Base-by-base conservation (phyloP, 2,797 vertebrate genomes). In the Chelon auratus region DNA sequence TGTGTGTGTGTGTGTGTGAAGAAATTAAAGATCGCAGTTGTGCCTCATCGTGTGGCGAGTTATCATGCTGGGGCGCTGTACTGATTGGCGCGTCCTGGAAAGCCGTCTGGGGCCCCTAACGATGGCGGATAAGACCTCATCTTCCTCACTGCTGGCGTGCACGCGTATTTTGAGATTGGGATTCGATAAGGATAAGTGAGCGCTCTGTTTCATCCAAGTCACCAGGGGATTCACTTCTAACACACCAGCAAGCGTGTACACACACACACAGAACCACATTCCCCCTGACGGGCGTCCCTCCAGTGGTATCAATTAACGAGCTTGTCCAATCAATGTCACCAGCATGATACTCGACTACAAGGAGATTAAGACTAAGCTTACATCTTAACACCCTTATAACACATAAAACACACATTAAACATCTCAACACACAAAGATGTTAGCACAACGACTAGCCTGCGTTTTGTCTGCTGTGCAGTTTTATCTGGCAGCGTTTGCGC, bases 271-370 rank as follows among this genome's bases (percentile, higher is more conserved):
- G 11, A 75, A 71, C 51, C 54, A 45, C 72, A 62, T 68, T 55
- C 63, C 64, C 82, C 83, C 77, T 61, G 68, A 78, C 66, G 39
- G 87, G 77, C 24, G 5, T 43, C 69, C 84, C 84, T 92, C 90
- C 80, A 78, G 86, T 86, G 83, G 89, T 90, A 93, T 94, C 92
- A 92, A 93, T 93, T 91, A 93, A 88, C 83, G 77, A 84, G 72
- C 76, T 30, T 77, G 81, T 80, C 82, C 84, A 92, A 94, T 95
- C 92, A 93, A 90, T 94, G 91, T 86, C 70, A 81, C 57, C 72
- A 80, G 77, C 67, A 79, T 89, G 89, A 90, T 91, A 85, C 82
- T 81, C 78, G 66, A 65, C 86, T 90, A 88, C 90, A 92, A 88
- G 90, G 65, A 91, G 89, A 92, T 92, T 92, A 92, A 72, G 77